Evolutionary conservation across 2,113 vertebrate genomes (phyloP).

Genomic region (Odocoileus hemionus): DNA sequence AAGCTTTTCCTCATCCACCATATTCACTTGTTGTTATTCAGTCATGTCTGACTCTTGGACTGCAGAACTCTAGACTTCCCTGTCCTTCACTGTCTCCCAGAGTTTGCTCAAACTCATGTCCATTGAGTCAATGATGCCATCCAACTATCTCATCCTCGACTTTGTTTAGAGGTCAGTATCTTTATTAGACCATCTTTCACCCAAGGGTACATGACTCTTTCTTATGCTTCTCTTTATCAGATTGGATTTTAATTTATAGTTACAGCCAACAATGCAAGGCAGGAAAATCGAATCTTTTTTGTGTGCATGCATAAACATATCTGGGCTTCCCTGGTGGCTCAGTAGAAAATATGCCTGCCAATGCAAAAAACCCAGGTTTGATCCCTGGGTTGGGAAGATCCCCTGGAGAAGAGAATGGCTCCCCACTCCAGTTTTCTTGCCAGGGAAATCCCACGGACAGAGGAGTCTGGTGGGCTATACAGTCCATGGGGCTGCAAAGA

Average conservation of each 20-base stretch:
- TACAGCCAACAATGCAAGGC: not conserved
- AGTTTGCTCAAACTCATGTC: not conserved
- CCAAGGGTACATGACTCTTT: not conserved
- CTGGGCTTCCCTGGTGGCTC: not conserved
- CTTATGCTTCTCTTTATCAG: slow-evolving; percentile 36
- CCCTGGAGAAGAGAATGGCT: not conserved
- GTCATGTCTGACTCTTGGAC: not conserved
- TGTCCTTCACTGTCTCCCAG: not conserved
- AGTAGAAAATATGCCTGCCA: not conserved
- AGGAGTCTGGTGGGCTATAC: not conserved
- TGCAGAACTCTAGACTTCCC: not conserved
- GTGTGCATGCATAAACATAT: not conserved
- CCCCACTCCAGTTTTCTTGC: not conserved
- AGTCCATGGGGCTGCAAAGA: not conserved
- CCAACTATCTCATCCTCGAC: not conserved
- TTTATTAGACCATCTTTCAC: slow-evolving; percentile 26
- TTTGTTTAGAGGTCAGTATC: not conserved
- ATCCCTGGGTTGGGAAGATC: not conserved
- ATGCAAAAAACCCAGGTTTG: not conserved
- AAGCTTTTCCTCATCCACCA: not conserved
- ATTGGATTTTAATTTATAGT: slow-evolving; percentile 45
- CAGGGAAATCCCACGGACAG: not conserved
- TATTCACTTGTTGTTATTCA: not conserved
- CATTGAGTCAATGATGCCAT: not conserved
- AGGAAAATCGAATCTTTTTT: not conserved